Conservation (phyloP, 1,140 invertebrate species). For the Aphelenchoides fujianensis region DNA sequence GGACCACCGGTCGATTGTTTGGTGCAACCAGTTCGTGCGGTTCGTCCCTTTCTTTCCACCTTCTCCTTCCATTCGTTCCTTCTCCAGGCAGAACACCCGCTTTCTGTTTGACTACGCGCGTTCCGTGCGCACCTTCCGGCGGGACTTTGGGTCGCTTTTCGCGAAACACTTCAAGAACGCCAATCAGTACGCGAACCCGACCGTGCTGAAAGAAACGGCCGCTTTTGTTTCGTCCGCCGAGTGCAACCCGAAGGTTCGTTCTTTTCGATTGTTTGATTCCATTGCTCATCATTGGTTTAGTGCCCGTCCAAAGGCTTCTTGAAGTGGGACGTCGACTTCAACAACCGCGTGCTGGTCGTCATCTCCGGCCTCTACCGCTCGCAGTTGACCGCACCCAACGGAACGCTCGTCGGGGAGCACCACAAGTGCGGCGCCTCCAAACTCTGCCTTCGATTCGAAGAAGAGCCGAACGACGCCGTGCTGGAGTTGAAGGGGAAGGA, state of each 20-base stretch:
- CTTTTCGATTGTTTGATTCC: not conserved
- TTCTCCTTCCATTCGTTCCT: too few species aligned
- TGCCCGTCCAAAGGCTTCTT: not conserved
- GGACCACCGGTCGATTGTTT: conserved; percentile 54
- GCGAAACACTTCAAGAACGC: conserved; percentile 4
- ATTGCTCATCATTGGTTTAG: too few species aligned
- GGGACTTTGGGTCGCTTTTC: not conserved
- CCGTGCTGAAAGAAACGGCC: not conserved
- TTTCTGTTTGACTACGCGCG: conserved; percentile 46
- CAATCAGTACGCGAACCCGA: not conserved
- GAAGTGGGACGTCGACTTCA: not conserved
- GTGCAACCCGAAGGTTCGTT: conserved; percentile 4
- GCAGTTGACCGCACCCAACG: not conserved
- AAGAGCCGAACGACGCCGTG: not conserved
- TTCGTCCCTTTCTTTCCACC: too few species aligned
- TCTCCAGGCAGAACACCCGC: conserved; percentile 40
- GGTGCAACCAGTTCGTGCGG: conserved; percentile 55
- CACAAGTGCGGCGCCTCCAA: not conserved
- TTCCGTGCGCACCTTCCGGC: not conserved
- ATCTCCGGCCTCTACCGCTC: not conserved
- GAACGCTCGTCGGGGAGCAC: not conserved
- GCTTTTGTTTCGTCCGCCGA: not conserved
- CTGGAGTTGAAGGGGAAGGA: conserved; percentile 2
- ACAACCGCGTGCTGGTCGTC: not conserved
- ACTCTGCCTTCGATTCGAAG: not conserved